These are phyloP conservation scores for Ennomos fuscantarius DNA, from an alignment of 2,888 invertebrate genomes.

Conservation along the genomic window DNA sequence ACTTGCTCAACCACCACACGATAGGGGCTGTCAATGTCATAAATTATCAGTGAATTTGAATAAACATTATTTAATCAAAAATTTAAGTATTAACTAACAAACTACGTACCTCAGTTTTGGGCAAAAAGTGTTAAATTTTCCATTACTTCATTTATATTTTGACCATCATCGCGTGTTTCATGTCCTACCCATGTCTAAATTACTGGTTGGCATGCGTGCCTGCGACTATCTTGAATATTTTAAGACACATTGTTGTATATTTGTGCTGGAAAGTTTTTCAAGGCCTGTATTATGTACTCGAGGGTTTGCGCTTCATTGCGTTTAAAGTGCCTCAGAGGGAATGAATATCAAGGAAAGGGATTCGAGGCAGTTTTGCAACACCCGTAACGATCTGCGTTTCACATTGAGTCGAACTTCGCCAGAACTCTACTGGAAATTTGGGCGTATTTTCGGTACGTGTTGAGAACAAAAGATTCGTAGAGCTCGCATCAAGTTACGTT, in stretches of 20 bases:
- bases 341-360: constrained; percentile 50
- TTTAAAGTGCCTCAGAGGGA: constrained; percentile 49
- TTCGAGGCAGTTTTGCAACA: constrained; percentile 44
- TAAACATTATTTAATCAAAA: too few species aligned
- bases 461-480: constrained; percentile 24
- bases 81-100: background rate
- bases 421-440: constrained; percentile 29
- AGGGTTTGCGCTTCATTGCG: constrained; percentile 60
- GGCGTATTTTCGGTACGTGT: constrained; percentile 19
- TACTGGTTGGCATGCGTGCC: constrained; percentile 69
- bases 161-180: constrained; percentile 71
- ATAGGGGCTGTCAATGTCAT: too few species aligned
- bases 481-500: constrained; percentile 10
- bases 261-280: constrained; percentile 48
- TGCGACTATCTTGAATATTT: constrained; percentile 71
- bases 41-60: too few species aligned
- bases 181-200: constrained; percentile 69
- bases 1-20: too few species aligned
- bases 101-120: constrained; percentile 1
- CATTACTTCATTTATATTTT: constrained; percentile 47
- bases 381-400: constrained; percentile 47
- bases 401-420: constrained; percentile 33
- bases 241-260: constrained; percentile 55
- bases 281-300: constrained; percentile 49
- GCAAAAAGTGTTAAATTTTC: constrained; percentile 26